Percentiles rank a stretch among this genome's conserved stretches.
phyloP scores from a whole-genome alignment of 2,888 invertebrate species.

The Bombyx huttoni region DNA sequence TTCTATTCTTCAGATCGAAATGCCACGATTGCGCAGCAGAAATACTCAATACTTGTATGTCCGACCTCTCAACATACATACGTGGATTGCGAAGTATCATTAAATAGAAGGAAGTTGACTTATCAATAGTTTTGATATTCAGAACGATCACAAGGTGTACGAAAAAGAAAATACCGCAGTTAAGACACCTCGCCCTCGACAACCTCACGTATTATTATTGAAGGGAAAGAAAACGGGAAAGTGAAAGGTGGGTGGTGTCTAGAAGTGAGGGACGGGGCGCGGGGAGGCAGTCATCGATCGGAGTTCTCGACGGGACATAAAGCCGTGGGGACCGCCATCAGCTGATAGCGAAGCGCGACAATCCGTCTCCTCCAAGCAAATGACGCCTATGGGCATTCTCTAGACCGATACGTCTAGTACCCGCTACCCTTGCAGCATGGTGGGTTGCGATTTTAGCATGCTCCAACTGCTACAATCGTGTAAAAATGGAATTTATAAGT shows the following conservation, averaged over 20 bases:
- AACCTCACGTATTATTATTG: conserved; percentile 50
- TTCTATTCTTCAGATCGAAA: too few species aligned
- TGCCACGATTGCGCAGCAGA: too few species aligned
- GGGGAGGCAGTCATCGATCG: conserved; percentile 63
- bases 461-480: too few species aligned
- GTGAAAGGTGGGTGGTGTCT: conserved; percentile 41
- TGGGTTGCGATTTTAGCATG: too few species aligned
- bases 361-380: conserved; percentile 16
- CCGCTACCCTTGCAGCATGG: neutral
- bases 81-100: too few species aligned
- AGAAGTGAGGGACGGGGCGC: conserved; percentile 18
- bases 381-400: neutral
- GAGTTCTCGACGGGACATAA: conserved; percentile 34
- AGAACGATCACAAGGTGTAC: too few species aligned
- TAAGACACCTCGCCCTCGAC: conserved; percentile 16
- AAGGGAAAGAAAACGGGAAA: conserved; percentile 32
- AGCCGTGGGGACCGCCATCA: conserved; percentile 49
- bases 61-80: too few species aligned
- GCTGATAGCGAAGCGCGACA: conserved; percentile 44
- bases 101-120: too few species aligned
- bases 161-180: too few species aligned
- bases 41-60: too few species aligned
- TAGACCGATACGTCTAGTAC: neutral
- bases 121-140: too few species aligned
- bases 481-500: too few species aligned